phyloP scores from a whole-genome alignment of 2,797 vertebrate species.

The Distichodus sexfasciatus region DNA sequence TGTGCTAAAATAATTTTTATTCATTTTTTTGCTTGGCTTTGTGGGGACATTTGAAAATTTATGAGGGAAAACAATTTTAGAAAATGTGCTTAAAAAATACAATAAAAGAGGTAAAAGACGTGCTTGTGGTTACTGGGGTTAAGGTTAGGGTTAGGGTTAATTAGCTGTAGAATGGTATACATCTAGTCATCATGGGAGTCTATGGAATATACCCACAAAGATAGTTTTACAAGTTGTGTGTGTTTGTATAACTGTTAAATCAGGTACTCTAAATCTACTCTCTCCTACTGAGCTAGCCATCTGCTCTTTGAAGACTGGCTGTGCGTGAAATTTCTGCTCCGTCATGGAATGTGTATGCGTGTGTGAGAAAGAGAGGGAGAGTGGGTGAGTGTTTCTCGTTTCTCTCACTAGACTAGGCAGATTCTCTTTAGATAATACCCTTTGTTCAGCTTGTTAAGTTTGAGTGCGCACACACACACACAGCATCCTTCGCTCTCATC shows the following conservation, averaged over 20 bases:
- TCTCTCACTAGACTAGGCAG: not conserved
- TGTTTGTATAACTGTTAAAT: conserved; percentile 9
- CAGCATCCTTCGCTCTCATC: not conserved
- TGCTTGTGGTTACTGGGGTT: too few relatives aligned
- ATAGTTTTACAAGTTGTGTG: not conserved
- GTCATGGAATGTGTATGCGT: conserved; percentile 19
- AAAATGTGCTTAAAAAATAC: too few relatives aligned
- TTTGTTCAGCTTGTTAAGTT: conserved; percentile 15
- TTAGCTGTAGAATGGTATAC: too few relatives aligned
- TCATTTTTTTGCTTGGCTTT: too few relatives aligned
- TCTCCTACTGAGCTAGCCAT: conserved; percentile 14
- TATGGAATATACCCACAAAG: too few relatives aligned
- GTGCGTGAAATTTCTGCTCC: conserved; percentile 34
- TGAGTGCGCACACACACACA: not conserved
- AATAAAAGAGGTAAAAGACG: too few relatives aligned
- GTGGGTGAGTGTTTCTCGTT: not conserved
- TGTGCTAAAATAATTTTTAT: too few relatives aligned
- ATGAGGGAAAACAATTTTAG: too few relatives aligned
- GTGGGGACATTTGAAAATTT: too few relatives aligned
- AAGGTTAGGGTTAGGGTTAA: too few relatives aligned
- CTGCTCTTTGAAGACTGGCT: conserved; percentile 34
- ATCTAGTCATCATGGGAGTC: too few relatives aligned
- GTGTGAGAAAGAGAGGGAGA: not conserved
- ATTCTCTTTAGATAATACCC: not conserved
- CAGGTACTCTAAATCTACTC: not conserved